Percentiles rank a stretch among this genome's conserved stretches.
Conservation (phyloP, 2,113 vertebrate species). For the Silurus glanis region DNA sequence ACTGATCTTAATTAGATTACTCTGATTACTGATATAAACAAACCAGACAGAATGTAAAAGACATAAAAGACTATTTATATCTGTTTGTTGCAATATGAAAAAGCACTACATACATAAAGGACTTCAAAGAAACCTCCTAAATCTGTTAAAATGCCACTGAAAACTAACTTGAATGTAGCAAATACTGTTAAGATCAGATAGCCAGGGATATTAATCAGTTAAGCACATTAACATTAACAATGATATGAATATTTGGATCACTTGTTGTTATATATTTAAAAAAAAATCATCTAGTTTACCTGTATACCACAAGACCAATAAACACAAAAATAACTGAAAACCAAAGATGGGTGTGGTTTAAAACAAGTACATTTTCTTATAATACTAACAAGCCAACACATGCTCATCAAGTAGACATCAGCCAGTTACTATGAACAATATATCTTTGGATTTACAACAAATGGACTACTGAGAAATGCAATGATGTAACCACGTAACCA, state of each 20-base stretch:
- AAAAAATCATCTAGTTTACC: not conserved
- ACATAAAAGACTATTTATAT: not conserved
- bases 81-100: not conserved
- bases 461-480: not conserved
- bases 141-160: not conserved
- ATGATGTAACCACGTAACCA: not conserved
- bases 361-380: not conserved
- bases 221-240: not conserved
- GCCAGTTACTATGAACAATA: not conserved
- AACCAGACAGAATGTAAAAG: conserved; percentile 6
- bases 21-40: conserved; percentile 19
- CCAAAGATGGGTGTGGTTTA: not conserved
- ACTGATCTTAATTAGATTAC: not conserved
- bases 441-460: not conserved
- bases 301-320: not conserved
- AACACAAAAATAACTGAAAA: not conserved
- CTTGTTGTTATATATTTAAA: not conserved
- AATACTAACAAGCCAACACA: conserved; percentile 14
- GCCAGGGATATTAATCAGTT: not conserved
- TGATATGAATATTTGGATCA: not conserved
- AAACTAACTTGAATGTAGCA: not conserved
- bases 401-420: not conserved
- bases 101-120: not conserved
- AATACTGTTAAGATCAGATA: not conserved
- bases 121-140: not conserved